Evolutionary conservation across 1,140 invertebrate species (phyloP), one percentile per base, ranked within the genome.

Genomic region (Ips nitidus): DNA sequence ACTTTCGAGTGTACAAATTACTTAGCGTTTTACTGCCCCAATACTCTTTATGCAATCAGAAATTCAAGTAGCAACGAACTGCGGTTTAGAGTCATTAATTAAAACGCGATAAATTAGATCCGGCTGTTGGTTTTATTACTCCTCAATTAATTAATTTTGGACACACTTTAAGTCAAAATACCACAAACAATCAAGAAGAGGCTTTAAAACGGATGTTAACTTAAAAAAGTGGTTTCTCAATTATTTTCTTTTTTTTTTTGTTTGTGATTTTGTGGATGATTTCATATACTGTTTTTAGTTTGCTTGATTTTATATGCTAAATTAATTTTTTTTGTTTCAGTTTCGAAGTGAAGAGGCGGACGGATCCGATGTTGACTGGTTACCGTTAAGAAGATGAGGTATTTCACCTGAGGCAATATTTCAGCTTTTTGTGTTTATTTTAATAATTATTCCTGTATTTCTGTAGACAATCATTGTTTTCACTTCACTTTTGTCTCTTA

Each of bases 401-500:
- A 66, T 52, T 72, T 52, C 61, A 41, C 43, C 62, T 45, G 66
- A 37, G 45, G 59, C 53, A 53, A 63, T 36, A 45, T 41, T 58
- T 43, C 43, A 58, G 37, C 62, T 50, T 7, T 65, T 50, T 36
- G 22, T 56, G 52, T 58, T 59, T 56, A 52, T 41, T 39, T 66
- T 58, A 61, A 45, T 72, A 8, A 66, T 41, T 60, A 42, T 66
- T 70, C 73, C 70, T 45, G 47, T 69, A 70, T 58, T 67, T 72
- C 72, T 62, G 75, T 76, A 76, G 75, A 76, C 75, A 76, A 76
- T 76, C 74, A 74, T 57, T n/a, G n/a, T n/a, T 50, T 66, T 36
- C 42, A 6, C 66, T 70, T 38, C 8, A 55, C 53, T 38, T 38
- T 50, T 50, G 45, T 50, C 45, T 50, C 22, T 6, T 6, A 50